Evolutionary conservation across 2,888 invertebrate species (phyloP).

Genomic region (Phalera bucephala): DNA sequence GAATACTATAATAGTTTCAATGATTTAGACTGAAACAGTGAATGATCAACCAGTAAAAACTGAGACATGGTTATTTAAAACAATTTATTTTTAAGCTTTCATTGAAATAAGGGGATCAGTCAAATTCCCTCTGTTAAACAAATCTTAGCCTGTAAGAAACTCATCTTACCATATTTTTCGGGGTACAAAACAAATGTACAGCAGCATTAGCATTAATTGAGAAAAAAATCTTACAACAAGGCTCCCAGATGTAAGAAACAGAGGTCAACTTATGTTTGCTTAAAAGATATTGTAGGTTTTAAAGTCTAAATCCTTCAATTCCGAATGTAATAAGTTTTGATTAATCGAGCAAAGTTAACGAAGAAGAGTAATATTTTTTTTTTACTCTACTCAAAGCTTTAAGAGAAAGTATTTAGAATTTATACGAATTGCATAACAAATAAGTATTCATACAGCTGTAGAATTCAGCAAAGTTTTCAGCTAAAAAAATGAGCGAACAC

Average conservation of each 20-base stretch:
- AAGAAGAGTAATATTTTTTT: no score
- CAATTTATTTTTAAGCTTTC: neutral
- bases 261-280: slow-evolving; percentile 1
- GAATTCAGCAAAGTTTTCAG: no score
- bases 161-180: slow-evolving; percentile 4
- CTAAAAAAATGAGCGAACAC: no score
- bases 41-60: neutral
- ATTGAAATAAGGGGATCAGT: neutral
- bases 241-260: slow-evolving; percentile 3
- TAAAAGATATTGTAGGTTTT: no score
- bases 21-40: no score
- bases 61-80: neutral
- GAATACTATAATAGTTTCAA: neutral
- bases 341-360: no score
- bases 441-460: no score
- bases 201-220: slow-evolving; percentile 18
- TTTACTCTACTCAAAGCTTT: no score
- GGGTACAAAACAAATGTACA: slow-evolving; percentile 16
- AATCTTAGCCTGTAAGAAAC: slow-evolving; percentile 16
- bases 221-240: slow-evolving; percentile 4
- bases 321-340: no score
- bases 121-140: neutral
- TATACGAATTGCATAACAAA: no score
- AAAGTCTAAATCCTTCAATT: no score
- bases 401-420: no score